A percentile compares a stretch with the other conserved stretches of the same genome.
These are phyloP conservation scores for Hemiprocne comata DNA, from an alignment of 2,113 vertebrate species.

Conservation along the genomic window DNA sequence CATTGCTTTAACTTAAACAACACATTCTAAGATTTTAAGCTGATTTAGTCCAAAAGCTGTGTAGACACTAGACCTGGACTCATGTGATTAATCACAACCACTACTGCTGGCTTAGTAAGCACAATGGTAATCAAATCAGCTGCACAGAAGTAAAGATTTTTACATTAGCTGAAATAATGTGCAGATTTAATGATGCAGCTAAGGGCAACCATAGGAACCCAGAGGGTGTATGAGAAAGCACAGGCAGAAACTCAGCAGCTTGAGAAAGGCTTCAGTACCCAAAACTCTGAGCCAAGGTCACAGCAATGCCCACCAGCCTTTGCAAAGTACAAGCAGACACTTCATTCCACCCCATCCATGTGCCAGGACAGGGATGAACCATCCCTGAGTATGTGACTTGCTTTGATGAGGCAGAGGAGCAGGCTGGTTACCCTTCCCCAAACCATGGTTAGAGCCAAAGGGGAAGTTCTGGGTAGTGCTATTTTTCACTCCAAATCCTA, in stretches of 20 bases:
- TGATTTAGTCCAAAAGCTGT: slow-evolving; percentile 46
- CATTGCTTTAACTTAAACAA: slow-evolving; percentile 16
- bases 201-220: background rate
- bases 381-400: accelerated
- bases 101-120: background rate
- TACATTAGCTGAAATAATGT: background rate
- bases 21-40: slow-evolving; percentile 39
- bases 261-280: background rate
- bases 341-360: background rate
- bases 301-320: background rate
- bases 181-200: background rate
- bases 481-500: background rate
- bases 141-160: background rate
- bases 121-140: background rate
- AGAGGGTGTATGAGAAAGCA: background rate
- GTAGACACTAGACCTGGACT: background rate
- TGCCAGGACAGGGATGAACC: background rate
- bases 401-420: background rate
- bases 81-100: background rate
- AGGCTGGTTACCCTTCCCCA: background rate
- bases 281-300: background rate
- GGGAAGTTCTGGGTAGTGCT: background rate
- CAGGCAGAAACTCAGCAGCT: background rate
- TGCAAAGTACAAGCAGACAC: background rate
- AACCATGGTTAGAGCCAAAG: background rate